Evolutionary conservation across 1,140 invertebrate genomes (phyloP), one percentile per base, ranked within the genome.

Genomic region (Goniozus legneri): DNA sequence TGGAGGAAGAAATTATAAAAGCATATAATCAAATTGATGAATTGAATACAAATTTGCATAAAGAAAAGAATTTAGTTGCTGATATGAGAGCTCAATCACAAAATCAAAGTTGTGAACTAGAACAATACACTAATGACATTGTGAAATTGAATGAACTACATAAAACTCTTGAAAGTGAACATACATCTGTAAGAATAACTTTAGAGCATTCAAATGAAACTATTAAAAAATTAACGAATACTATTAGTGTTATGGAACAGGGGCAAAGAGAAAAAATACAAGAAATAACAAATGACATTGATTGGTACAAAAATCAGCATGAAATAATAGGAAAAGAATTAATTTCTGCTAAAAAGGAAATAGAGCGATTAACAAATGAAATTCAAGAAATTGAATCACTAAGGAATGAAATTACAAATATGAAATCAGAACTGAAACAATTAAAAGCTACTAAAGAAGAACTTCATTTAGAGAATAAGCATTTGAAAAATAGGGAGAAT

Each of bases 401-500:
- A 4, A 60, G 57, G 38, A 53, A 54, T 45, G 46, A 56, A 33
- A 61, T 65, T 46, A 35, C 45, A 27, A 35, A 47, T 33, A 44
- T 52, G 19, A 34, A 12, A 52, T 10, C 36, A 40, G 51, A 64
- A 57, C 33, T 65, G 27, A 45, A 60, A 51, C 47, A 58, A 21
- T 37, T 64, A 2, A 52, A 54, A 51, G 39, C 19, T 20, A 30
- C 47, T 7, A 24, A 52, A 22, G 14, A 44, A 35, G 36, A 50
- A 50, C 19, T 59, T 1, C 40, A 22, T 2, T 31, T 41, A 40
- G 62, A 64, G 46, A 64, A 65, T 48, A 58, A 63, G 31, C 42
- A 47, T 38, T 38, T 69, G 31, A 62, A 67, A 24, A 52, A 67
- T 20, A 54, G 51, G 13, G 47, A 67, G 42, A 65, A 65, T 32